A percentile compares a stretch with the other conserved stretches of the same genome.
phyloP scores from a whole-genome alignment of 2,113 vertebrate species.

The Pungitius pungitius region DNA sequence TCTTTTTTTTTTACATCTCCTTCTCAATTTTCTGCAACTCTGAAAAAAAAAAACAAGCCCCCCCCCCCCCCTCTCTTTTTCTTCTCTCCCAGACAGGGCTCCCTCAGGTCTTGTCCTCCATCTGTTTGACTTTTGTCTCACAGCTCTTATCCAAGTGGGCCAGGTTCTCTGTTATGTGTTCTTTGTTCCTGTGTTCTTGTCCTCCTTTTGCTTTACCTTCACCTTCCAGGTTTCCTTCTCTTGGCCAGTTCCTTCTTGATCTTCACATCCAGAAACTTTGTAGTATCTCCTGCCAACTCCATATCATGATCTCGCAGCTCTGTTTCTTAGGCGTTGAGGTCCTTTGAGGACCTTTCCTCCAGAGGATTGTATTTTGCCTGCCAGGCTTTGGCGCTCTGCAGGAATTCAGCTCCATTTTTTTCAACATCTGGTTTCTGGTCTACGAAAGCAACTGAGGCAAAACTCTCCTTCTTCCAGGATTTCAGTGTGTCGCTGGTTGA shows the following conservation, averaged over 20 bases:
- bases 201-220: not conserved
- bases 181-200: not conserved
- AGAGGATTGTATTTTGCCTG: not conserved
- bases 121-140: not conserved
- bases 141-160: not conserved
- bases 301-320: not conserved
- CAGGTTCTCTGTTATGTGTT: not conserved
- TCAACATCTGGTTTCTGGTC: not conserved
- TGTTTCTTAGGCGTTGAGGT: not conserved
- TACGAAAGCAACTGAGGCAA: not conserved
- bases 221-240: not conserved
- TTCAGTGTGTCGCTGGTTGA: not conserved
- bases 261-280: not conserved
- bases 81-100: not conserved
- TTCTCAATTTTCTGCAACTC: not conserved
- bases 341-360: not conserved
- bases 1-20: not conserved
- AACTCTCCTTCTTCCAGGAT: not conserved
- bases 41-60: not conserved
- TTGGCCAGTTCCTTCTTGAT: not conserved
- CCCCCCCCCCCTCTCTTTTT: not conserved
- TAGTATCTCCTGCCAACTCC: not conserved
- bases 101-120: not conserved
- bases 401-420: not conserved
- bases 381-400: not conserved